phyloP scores from a whole-genome alignment of 2,888 invertebrate species.

The Bhutanitis thaidina region DNA sequence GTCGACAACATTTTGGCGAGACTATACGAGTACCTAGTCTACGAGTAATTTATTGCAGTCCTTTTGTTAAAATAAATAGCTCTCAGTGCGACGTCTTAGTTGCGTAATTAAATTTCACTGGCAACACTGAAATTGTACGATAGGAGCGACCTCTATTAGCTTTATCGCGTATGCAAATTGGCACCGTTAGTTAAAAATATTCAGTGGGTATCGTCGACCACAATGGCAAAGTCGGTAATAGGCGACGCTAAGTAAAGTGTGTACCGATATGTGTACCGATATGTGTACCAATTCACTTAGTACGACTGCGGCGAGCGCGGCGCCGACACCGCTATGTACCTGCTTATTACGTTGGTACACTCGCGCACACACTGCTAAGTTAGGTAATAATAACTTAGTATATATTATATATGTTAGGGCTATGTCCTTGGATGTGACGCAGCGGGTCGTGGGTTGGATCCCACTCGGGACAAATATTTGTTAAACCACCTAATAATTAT shows the following conservation, averaged over 20 bases:
- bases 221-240: constrained; percentile 13
- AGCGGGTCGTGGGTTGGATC: too few species aligned
- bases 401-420: too few species aligned
- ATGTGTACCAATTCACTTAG: constrained; percentile 26
- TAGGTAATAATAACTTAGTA: too few species aligned
- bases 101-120: constrained; percentile 19
- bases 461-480: too few species aligned
- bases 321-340: constrained; percentile 5
- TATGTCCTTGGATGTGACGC: too few species aligned
- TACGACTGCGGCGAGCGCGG: constrained; percentile 1
- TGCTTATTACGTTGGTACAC: constrained; percentile 9
- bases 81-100: constrained; percentile 3
- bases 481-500: too few species aligned
- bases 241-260: constrained; percentile 24
- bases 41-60: constrained; percentile 18
- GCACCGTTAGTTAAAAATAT: constrained; percentile 16
- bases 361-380: neutral
- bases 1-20: constrained; percentile 16
- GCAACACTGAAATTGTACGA: constrained; percentile 6
- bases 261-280: constrained; percentile 19
- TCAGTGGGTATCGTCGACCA: constrained; percentile 8
- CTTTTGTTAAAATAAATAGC: constrained; percentile 17
- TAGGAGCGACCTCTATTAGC: neutral
- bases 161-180: constrained; percentile 6
- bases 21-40: constrained; percentile 3